phyloP scores from a whole-genome alignment of 2,113 vertebrate genomes.

The Blennius ocellaris region DNA sequence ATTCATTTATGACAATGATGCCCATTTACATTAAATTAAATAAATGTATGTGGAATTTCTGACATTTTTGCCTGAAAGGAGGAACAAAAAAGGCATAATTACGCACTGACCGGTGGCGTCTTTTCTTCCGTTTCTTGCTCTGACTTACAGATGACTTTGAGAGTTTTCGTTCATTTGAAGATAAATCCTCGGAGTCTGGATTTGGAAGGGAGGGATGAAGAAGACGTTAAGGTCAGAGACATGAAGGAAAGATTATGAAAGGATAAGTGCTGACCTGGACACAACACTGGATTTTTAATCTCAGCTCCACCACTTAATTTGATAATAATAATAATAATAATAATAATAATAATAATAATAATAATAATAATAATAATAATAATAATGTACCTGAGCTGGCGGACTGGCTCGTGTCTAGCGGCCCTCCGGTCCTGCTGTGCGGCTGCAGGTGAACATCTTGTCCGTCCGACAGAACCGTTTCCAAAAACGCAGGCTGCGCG shows the following conservation, averaged over 20 bases:
- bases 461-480: slow-evolving; percentile 91
- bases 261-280: no score
- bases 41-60: no score
- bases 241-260: not conserved
- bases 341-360: not conserved
- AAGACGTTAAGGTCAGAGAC: not conserved
- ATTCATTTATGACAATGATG: no score
- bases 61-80: no score
- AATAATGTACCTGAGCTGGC: slow-evolving; percentile 91
- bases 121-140: slow-evolving; percentile 98
- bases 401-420: slow-evolving; percentile 90
- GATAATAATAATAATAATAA: not conserved
- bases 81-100: no score
- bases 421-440: slow-evolving; percentile 85
- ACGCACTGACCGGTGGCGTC: slow-evolving; percentile 91
- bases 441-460: slow-evolving; percentile 91
- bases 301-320: no score
- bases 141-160: slow-evolving; percentile 93
- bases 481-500: slow-evolving; percentile 92
- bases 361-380: not conserved
- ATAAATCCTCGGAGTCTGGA: slow-evolving; percentile 97
- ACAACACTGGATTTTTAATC: no score
- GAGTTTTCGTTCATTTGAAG: slow-evolving; percentile 93
- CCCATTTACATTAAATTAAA: no score
- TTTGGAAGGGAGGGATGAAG: slow-evolving; percentile 10